Evolutionary conservation across 1,140 invertebrate genomes (phyloP).

Genomic region (Tenebrio molitor): DNA sequence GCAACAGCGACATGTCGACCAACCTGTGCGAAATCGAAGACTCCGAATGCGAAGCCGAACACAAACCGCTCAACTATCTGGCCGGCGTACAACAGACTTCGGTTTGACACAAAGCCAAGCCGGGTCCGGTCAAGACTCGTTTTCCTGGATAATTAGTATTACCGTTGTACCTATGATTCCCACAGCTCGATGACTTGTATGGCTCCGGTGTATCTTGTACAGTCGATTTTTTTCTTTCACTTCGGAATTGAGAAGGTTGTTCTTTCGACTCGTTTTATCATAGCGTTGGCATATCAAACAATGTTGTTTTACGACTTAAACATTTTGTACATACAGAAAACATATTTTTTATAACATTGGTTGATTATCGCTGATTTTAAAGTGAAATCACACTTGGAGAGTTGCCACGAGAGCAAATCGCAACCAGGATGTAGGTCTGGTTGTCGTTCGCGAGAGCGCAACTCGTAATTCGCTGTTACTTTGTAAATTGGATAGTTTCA

Average conservation of each 20-base stretch:
- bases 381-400: neutral
- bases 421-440: too few species aligned
- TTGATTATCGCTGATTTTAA: slow-evolving; percentile 29
- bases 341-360: slow-evolving; percentile 47
- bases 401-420: too few species aligned
- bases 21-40: slow-evolving; percentile 94
- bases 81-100: slow-evolving; percentile 72
- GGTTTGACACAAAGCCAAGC: slow-evolving; percentile 68
- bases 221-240: slow-evolving; percentile 14
- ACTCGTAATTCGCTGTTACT: too few species aligned
- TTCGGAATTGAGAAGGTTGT: slow-evolving; percentile 49
- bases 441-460: too few species aligned
- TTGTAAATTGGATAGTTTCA: slow-evolving; percentile 11
- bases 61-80: slow-evolving; percentile 70
- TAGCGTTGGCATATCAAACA: slow-evolving; percentile 52
- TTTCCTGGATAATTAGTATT: slow-evolving; percentile 58
- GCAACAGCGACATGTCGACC: slow-evolving; percentile 87
- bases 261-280: slow-evolving; percentile 49
- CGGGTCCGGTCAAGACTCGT: slow-evolving; percentile 52
- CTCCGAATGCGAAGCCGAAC: slow-evolving; percentile 80
- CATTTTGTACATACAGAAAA: slow-evolving; percentile 39
- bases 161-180: slow-evolving; percentile 52
- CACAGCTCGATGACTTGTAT: slow-evolving; percentile 42
- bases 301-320: slow-evolving; percentile 15
- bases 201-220: slow-evolving; percentile 36